phyloP scores from a whole-genome alignment of 2,797 vertebrate species.

The Hypotaenidia okinawae region DNA sequence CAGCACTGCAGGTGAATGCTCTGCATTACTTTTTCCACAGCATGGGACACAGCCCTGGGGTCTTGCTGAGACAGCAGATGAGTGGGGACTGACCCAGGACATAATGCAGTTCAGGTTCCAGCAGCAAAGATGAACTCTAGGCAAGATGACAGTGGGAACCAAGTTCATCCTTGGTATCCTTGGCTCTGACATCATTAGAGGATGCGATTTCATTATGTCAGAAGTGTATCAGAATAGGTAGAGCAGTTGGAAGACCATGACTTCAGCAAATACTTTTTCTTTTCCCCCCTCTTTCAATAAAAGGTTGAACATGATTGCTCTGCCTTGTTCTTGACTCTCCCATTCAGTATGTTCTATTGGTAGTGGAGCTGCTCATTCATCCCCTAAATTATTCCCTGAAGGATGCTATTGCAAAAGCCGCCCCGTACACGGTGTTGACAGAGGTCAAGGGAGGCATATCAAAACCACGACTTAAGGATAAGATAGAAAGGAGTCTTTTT shows the following conservation, averaged over 20 bases:
- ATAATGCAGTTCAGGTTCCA: not conserved
- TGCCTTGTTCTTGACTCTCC: not conserved
- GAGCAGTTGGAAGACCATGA: not conserved
- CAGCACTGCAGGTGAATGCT: fast-evolving
- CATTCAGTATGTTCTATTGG: not conserved
- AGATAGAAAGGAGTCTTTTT: not conserved
- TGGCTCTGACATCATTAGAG: not conserved
- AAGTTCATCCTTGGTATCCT: not conserved
- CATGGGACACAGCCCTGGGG: not conserved
- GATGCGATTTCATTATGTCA: not conserved
- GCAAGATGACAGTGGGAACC: not conserved
- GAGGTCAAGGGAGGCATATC: not conserved
- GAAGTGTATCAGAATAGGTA: not conserved
- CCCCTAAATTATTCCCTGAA: not conserved
- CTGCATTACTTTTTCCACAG: not conserved
- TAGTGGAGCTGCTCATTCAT: not conserved
- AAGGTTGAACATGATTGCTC: not conserved
- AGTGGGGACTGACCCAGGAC: not conserved
- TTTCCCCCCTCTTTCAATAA: not conserved
- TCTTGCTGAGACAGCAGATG: not conserved
- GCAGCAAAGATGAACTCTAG: not conserved
- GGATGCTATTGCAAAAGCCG: not conserved
- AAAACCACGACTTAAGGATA: not conserved
- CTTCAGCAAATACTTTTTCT: not conserved
- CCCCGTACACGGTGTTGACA: not conserved